Conservation (phyloP, 2,888 invertebrate genomes). For the Melanostoma mellinum region DNA sequence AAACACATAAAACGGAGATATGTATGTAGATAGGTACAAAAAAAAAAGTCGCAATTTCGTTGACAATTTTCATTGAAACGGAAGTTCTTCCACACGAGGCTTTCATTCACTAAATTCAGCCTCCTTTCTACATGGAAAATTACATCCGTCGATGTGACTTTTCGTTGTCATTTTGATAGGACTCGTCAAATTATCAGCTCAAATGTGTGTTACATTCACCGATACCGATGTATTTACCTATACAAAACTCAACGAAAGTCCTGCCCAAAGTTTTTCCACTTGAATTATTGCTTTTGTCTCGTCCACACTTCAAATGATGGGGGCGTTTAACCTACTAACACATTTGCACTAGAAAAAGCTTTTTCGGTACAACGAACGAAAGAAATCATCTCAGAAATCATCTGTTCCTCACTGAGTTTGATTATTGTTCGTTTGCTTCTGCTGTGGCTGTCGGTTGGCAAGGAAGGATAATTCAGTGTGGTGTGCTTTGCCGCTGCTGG, state of each 20-base stretch:
- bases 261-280: conserved; percentile 63
- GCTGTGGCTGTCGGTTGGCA: conserved; percentile 52
- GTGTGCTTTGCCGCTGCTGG: conserved; percentile 63
- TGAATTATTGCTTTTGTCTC: conserved; percentile 68
- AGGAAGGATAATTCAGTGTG: conserved; percentile 57
- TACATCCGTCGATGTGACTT: conserved; percentile 41
- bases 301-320: conserved; percentile 68
- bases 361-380: conserved; percentile 37
- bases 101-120: conserved; percentile 31
- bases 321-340: conserved; percentile 73
- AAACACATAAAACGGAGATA: too few species aligned
- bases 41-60: conserved; percentile 1
- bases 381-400: conserved; percentile 45
- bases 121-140: conserved; percentile 21
- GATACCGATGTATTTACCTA: conserved; percentile 21
- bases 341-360: conserved; percentile 32
- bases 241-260: conserved; percentile 68
- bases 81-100: conserved; percentile 18
- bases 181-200: conserved; percentile 57
- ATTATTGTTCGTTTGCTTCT: conserved; percentile 52
- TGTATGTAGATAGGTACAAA: too few species aligned
- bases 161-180: conserved; percentile 50
- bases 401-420: conserved; percentile 58
- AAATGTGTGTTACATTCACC: conserved; percentile 33
- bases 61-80: conserved; percentile 36